Evolutionary conservation across 2,888 invertebrate genomes (phyloP).

Genomic region (Calephelis perditalis): DNA sequence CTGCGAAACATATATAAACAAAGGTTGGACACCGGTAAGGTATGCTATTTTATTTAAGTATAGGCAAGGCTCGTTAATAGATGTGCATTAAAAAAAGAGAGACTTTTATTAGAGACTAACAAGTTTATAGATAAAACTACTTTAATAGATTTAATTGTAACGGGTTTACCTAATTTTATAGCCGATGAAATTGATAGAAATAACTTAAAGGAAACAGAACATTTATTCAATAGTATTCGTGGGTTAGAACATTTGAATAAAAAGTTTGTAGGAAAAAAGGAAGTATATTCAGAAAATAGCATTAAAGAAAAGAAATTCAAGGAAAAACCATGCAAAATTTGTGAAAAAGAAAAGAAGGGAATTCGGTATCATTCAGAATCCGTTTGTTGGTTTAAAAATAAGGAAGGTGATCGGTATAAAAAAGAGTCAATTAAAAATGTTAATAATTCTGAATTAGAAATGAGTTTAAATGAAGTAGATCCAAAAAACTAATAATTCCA

Average conservation of each 20-base stretch:
- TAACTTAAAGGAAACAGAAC: not conserved
- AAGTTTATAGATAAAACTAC: conserved; percentile 18
- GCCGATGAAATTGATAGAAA: conserved; percentile 22
- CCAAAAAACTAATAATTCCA: conserved; percentile 31
- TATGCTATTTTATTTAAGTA: conserved; percentile 3
- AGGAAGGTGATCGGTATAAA: conserved; percentile 21
- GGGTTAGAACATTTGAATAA: not conserved
- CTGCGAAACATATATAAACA: not conserved
- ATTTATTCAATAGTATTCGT: not conserved
- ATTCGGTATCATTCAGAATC: conserved; percentile 23
- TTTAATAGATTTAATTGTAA: conserved; percentile 23
- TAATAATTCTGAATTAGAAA: conserved; percentile 20
- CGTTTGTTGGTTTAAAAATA: conserved; percentile 17
- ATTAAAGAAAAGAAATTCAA: conserved; percentile 3
- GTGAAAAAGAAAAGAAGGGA: conserved; percentile 23
- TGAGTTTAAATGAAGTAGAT: conserved; percentile 25
- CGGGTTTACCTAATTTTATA: not conserved
- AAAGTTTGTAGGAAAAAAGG: not conserved
- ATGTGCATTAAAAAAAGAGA: not conserved
- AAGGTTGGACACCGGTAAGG: not conserved
- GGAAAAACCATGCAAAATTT: conserved; percentile 17
- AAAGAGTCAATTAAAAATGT: conserved; percentile 22
- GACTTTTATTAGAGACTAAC: conserved; percentile 10
- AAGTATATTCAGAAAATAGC: not conserved
- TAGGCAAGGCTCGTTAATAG: not conserved